phyloP scores from a whole-genome alignment of 1,140 invertebrate species.

The Drosophila kikkawai region DNA sequence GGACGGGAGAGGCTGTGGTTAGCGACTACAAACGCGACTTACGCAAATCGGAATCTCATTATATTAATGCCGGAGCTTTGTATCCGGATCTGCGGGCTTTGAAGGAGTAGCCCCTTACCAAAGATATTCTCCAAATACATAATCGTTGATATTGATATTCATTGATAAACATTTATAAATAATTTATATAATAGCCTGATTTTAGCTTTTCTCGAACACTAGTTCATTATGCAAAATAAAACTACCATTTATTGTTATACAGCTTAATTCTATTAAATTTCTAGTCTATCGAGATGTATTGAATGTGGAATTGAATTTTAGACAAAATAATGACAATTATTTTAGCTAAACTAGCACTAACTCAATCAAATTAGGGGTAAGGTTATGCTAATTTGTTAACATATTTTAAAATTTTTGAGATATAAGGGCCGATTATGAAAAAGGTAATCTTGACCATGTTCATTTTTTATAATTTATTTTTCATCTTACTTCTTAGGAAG shows the following conservation, averaged over 20 bases:
- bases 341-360: too few relatives aligned
- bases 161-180: constrained; percentile 6
- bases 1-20: constrained; percentile 88
- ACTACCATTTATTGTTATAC: not conserved
- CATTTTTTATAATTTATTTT: too few relatives aligned
- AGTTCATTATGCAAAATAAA: constrained; percentile 18
- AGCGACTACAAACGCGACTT: constrained; percentile 80
- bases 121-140: not conserved
- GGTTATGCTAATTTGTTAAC: too few relatives aligned
- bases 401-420: too few relatives aligned
- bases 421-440: too few relatives aligned
- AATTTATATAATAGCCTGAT: constrained; percentile 9
- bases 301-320: too few relatives aligned
- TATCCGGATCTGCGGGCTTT: constrained; percentile 77
- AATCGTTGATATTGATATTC: constrained; percentile 35
- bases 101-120: constrained; percentile 44
- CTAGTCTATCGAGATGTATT: not conserved
- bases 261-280: not conserved
- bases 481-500: too few relatives aligned
- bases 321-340: too few relatives aligned
- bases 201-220: constrained; percentile 3
- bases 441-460: too few relatives aligned
- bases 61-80: constrained; percentile 72
- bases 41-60: constrained; percentile 71
- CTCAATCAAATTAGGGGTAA: too few relatives aligned